A percentile compares a stretch with the other conserved stretches of the same genome.
phyloP scores from a whole-genome alignment of 2,888 invertebrate species.

The Hetaerina titia region DNA sequence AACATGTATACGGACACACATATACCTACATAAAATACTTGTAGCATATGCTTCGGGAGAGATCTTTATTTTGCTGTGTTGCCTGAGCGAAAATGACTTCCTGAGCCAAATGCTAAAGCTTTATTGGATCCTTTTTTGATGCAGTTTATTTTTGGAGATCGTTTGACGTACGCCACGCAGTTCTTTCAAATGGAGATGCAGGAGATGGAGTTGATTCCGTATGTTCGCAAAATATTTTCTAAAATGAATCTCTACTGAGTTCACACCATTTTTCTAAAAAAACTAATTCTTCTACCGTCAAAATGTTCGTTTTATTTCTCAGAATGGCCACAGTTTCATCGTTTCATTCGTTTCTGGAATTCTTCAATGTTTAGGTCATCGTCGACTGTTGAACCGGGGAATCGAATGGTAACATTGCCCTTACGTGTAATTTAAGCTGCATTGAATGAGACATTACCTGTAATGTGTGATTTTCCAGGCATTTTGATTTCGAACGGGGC shows the following conservation, averaged over 20 bases:
- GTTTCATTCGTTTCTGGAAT: neutral
- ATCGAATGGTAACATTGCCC: neutral
- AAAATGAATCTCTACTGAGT: neutral
- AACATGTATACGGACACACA: too few species aligned
- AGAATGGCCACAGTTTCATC: neutral
- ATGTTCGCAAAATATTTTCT: neutral
- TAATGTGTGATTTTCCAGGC: slow-evolving; percentile 14
- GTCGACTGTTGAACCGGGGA: neutral
- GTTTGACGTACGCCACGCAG: too few species aligned
- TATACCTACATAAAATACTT: too few species aligned
- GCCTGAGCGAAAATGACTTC: too few species aligned
- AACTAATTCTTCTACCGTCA: too few species aligned
- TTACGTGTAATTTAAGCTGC: neutral
- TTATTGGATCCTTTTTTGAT: too few species aligned
- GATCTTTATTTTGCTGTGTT: too few species aligned
- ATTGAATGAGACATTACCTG: slow-evolving; percentile 15
- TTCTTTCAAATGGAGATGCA: too few species aligned
- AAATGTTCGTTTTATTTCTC: neutral
- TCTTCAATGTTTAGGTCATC: neutral
- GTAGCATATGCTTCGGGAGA: too few species aligned
- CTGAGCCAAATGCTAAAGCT: too few species aligned
- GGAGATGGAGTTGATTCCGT: too few species aligned
- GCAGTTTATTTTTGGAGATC: too few species aligned
- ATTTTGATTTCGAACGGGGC: neutral
- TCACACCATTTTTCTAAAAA: neutral